phyloP scores from a whole-genome alignment of 2,888 invertebrate genomes.

The Trissolcus brochymenae region DNA sequence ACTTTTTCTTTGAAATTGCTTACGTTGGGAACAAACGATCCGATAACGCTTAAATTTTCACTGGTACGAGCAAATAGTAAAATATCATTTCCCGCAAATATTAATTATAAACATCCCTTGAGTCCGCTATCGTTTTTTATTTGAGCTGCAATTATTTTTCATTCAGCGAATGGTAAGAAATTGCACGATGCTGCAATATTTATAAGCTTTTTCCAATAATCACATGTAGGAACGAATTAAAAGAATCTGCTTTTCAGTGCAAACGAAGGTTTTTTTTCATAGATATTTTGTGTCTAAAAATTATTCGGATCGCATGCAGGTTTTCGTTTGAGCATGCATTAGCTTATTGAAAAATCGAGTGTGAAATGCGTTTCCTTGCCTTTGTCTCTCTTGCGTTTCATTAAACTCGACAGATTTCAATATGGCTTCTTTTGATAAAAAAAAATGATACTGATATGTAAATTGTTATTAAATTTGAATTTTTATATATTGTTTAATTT shows the following conservation, averaged over 20 bases:
- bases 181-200: too few species aligned
- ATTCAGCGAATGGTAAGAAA: too few species aligned
- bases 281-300: slow-evolving; percentile 12
- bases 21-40: background rate
- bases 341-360: slow-evolving; percentile 54
- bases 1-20: slow-evolving; percentile 26
- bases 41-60: background rate
- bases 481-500: too few species aligned
- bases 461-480: too few species aligned
- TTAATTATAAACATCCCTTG: too few species aligned
- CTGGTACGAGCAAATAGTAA: background rate
- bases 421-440: too few species aligned
- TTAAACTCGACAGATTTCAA: slow-evolving; percentile 25
- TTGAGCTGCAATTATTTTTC: too few species aligned
- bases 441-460: too few species aligned
- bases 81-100: background rate
- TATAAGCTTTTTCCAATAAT: background rate
- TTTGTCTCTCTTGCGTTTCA: slow-evolving; percentile 33
- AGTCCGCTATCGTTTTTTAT: too few species aligned
- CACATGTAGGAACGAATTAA: background rate
- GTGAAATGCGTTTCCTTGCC: slow-evolving; percentile 35
- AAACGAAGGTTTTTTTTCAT: slow-evolving; percentile 8
- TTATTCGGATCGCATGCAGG: slow-evolving; percentile 32
- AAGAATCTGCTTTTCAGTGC: background rate
- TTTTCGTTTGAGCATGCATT: slow-evolving; percentile 42